Evolutionary conservation across 2,113 vertebrate species (phyloP), one percentile per base, ranked within the genome.

Genomic region (Blennius ocellaris): DNA sequence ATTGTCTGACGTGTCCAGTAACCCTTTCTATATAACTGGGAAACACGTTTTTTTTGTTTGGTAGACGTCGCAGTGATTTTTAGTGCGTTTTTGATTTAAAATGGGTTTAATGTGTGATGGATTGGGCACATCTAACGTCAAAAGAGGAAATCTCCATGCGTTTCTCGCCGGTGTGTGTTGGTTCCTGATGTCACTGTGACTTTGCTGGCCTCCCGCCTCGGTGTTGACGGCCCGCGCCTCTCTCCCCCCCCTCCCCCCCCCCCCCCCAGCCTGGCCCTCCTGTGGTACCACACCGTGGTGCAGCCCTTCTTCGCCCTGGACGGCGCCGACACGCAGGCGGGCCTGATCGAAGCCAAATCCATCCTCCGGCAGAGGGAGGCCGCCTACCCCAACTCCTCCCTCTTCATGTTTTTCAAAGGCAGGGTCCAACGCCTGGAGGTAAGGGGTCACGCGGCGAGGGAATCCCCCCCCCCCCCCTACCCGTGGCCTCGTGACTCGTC

Each of bases 391-490:
- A 96, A 98, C 90, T 98, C 97, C 47, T 98, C 97, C 70, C 94
- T 98, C 73, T 98, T 98, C 87, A 97, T 94, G 94, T 98, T 98
- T 89, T 98, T 98, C 89, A 98, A 97, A 91, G 97, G 97, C 87
- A 94, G 97, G 90, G 95, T 98, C 74, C 97, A 98, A 43, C 93
- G 97, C 83, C 91, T 98, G 64, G 96, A 98, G 96, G 97, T 98
- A 81, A 72, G 57, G 54, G 57, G 54, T 7, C 7, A 8, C 5
- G 21, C 40, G 7, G n/a, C n/a, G n/a, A n/a, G n/a, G n/a, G n/a
- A n/a, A n/a, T n/a, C n/a, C n/a, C n/a, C n/a, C n/a, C n/a, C n/a
- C n/a, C n/a, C n/a, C n/a, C n/a, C n/a, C n/a, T n/a, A n/a, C n/a
- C n/a, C n/a, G n/a, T n/a, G n/a, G n/a, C 57, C 1, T 3, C 63